A percentile compares a stretch with the other conserved stretches of the same genome.
These are phyloP conservation scores for Eubucco bourcierii DNA, from an alignment of 2,113 vertebrate species.

Conservation along the genomic window DNA sequence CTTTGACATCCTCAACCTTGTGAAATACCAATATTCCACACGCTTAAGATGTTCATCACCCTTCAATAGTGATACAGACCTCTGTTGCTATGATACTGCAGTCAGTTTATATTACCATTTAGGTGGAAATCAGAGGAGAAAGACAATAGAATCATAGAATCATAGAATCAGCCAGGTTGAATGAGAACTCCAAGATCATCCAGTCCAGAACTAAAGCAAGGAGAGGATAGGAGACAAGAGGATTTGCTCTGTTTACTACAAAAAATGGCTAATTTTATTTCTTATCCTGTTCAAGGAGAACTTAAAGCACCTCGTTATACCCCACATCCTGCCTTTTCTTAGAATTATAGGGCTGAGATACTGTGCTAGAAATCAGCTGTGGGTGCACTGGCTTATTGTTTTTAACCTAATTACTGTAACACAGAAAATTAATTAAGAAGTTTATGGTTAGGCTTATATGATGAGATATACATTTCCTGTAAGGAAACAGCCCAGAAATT, in stretches of 20 bases:
- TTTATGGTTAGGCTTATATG: neutral
- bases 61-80: constrained; percentile 45
- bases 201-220: no score
- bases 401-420: neutral
- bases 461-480: neutral
- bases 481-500: neutral
- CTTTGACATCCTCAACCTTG: neutral
- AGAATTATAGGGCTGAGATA: neutral
- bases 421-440: neutral
- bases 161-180: no score
- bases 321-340: neutral
- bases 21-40: neutral
- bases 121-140: no score
- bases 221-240: no score
- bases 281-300: neutral
- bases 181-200: no score
- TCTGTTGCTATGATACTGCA: constrained; percentile 44
- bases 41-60: neutral
- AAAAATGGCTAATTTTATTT: neutral
- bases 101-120: constrained; percentile 30
- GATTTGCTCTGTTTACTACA: constrained; percentile 14
- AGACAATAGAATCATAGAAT: no score
- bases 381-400: neutral
- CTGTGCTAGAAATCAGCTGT: neutral
- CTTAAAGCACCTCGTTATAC: neutral